phyloP scores from a whole-genome alignment of 2,113 vertebrate species.

The Leucoraja erinaceus region DNA sequence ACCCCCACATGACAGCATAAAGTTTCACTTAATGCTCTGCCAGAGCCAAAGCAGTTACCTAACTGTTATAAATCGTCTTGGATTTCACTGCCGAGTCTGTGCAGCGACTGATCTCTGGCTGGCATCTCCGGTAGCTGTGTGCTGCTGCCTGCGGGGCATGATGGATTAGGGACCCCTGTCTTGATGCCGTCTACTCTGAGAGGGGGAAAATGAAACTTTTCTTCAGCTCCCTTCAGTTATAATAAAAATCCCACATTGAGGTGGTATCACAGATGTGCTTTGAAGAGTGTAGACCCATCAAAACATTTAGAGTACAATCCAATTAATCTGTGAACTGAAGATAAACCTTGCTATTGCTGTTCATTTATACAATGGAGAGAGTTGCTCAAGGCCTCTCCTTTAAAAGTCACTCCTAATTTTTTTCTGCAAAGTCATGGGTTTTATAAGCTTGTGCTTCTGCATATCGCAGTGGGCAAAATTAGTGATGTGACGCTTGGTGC shows the following conservation, averaged over 20 bases:
- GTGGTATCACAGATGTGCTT: not conserved
- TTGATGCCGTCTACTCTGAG: not conserved
- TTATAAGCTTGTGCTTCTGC: not conserved
- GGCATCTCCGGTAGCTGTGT: slow-evolving; percentile 45
- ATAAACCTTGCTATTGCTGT: not conserved
- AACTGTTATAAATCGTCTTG: slow-evolving; percentile 74
- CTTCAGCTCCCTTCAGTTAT: not conserved
- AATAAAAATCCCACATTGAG: not conserved
- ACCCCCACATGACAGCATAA: slow-evolving; percentile 50
- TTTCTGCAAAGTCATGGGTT: not conserved
- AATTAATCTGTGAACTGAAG: not conserved
- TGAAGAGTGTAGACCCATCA: slow-evolving; percentile 25
- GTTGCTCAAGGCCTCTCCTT: not conserved
- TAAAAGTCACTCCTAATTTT: not conserved
- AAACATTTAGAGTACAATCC: slow-evolving; percentile 18
- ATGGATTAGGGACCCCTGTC: slow-evolving; percentile 47
- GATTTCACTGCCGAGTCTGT: slow-evolving; percentile 64
- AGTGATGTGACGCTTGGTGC: not conserved
- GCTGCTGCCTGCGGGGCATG: slow-evolving; percentile 41
- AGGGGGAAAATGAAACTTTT: not conserved
- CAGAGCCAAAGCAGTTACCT: slow-evolving; percentile 64
- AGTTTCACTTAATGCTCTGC: slow-evolving; percentile 51
- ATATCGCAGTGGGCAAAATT: not conserved
- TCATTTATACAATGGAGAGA: not conserved
- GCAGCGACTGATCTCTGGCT: slow-evolving; percentile 49